Percentiles rank a stretch among this genome's conserved stretches.
phyloP scores from a whole-genome alignment of 2,113 vertebrate genomes.

The Toxostoma redivivum region DNA sequence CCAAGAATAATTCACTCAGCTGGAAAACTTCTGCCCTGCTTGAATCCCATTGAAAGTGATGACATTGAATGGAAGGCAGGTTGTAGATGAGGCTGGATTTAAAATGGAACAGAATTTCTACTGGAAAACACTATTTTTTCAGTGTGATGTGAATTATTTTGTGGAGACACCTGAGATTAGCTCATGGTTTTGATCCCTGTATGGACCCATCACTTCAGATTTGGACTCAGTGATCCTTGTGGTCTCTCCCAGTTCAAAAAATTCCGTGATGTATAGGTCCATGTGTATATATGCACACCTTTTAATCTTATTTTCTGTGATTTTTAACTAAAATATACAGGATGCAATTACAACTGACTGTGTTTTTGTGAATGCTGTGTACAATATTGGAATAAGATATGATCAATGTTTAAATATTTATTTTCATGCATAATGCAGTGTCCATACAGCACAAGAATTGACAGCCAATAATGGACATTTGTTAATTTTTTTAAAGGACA shows the following conservation, averaged over 20 bases:
- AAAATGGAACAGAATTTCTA: background rate
- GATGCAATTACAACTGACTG: rapidly evolving
- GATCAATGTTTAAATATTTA: background rate
- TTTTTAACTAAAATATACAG: background rate
- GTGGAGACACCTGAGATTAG: background rate
- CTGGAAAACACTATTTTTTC: background rate
- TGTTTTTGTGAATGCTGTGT: background rate
- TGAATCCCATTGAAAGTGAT: background rate
- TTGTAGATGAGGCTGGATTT: background rate
- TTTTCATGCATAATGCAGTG: background rate
- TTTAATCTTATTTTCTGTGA: background rate
- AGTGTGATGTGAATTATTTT: background rate
- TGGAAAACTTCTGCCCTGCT: background rate
- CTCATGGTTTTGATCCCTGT: too few relatives aligned
- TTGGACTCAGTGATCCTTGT: background rate
- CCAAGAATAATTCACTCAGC: background rate
- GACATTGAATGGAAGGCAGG: too few relatives aligned
- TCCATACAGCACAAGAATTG: background rate
- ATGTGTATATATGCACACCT: too few relatives aligned
- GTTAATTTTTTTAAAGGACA: background rate
- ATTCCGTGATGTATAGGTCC: background rate
- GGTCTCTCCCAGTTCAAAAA: background rate
- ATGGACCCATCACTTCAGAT: background rate
- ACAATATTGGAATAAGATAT: background rate
- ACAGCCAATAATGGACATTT: background rate